These are phyloP conservation scores for Donacobius atricapilla DNA, from an alignment of 2,113 vertebrate species.

Conservation along the genomic window DNA sequence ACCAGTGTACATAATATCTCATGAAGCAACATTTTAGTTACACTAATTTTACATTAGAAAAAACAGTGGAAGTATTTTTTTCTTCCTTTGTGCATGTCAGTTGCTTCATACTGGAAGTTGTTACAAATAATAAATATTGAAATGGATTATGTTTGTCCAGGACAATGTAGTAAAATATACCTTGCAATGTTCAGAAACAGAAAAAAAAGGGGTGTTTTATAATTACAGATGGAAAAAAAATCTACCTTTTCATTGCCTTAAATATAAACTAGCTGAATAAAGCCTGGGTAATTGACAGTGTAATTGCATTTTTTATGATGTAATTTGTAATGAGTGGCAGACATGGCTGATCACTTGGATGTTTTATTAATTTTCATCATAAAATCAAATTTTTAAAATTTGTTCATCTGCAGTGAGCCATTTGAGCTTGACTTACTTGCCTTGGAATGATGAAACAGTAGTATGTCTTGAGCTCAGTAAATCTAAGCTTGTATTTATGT, in stretches of 20 bases:
- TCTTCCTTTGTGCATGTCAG: slow-evolving; percentile 73
- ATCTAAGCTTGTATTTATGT: neutral
- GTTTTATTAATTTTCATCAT: slow-evolving; percentile 62
- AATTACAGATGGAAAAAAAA: neutral
- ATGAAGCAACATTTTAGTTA: slow-evolving; percentile 4
- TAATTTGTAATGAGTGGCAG: neutral
- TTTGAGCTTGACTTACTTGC: neutral
- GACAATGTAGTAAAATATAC: neutral
- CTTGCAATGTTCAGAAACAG: neutral
- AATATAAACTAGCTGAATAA: slow-evolving; percentile 29
- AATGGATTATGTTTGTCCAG: neutral
- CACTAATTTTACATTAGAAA: slow-evolving; percentile 31
- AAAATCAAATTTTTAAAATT: slow-evolving; percentile 76
- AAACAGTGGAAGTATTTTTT: slow-evolving; percentile 27
- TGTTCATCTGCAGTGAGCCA: slow-evolving; percentile 44
- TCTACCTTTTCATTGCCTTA: slow-evolving; percentile 70
- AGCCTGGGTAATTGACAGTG: neutral
- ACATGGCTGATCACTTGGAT: neutral
- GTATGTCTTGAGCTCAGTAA: neutral
- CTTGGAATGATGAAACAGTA: neutral
- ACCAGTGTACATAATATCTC: slow-evolving; percentile 3
- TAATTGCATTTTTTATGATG: neutral
- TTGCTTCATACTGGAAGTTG: slow-evolving; percentile 70
- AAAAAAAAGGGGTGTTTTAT: neutral
- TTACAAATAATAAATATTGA: slow-evolving; percentile 42